A percentile compares a stretch with the other conserved stretches of the same genome.
Evolutionary conservation across 2,888 invertebrate genomes (phyloP).

Genomic region (Bellardia bayeri): DNA sequence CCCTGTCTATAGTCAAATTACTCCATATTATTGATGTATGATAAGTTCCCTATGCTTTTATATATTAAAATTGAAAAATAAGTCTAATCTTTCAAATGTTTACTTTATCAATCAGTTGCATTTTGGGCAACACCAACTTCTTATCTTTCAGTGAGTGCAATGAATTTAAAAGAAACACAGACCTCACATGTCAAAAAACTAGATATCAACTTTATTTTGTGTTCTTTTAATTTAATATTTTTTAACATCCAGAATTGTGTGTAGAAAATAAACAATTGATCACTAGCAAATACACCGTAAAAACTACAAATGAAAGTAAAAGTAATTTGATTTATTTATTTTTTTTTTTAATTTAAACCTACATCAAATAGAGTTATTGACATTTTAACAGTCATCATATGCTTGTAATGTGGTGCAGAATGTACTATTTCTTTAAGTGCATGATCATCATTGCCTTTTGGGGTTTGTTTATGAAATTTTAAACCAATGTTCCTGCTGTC

Average conservation of each 20-base stretch:
- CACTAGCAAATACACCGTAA: not conserved
- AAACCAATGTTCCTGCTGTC: slow-evolving; percentile 50
- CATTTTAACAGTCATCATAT: not conserved
- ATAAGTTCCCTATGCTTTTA: not conserved
- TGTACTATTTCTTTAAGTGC: slow-evolving; percentile 25
- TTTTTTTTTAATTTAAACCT: too few relatives aligned
- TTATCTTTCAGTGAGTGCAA: slow-evolving; percentile 3
- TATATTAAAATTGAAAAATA: slow-evolving; percentile 10
- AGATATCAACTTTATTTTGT: not conserved
- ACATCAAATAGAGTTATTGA: not conserved
- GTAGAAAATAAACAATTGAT: slow-evolving; percentile 14
- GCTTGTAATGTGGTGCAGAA: not conserved
- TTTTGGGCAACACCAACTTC: slow-evolving; percentile 14
- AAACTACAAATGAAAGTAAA: not conserved
- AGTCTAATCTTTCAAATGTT: not conserved
- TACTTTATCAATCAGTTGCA: slow-evolving; percentile 21
- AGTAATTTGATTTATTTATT: not conserved
- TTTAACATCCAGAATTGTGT: slow-evolving; percentile 2
- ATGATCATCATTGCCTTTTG: slow-evolving; percentile 5
- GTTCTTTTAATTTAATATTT: not conserved
- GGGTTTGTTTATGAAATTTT: slow-evolving; percentile 62
- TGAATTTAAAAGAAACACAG: not conserved
- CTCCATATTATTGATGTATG: not conserved
- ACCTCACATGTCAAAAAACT: not conserved
- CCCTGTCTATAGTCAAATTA: too few relatives aligned